Base-by-base conservation (phyloP, 2,888 invertebrate species). In the Cremastobaeus sp. region DNA sequence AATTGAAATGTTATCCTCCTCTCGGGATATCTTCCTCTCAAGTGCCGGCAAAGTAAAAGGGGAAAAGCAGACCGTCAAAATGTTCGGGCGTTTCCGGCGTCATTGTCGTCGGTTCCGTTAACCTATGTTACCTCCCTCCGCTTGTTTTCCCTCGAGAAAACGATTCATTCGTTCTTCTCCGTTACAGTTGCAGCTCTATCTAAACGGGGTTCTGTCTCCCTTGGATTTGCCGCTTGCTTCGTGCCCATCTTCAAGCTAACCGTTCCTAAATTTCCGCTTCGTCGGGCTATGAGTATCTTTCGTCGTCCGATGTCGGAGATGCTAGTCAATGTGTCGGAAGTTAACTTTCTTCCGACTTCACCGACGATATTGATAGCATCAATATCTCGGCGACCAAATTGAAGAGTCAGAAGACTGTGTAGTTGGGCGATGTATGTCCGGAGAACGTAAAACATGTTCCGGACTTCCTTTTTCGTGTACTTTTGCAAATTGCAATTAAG, bases 1-100 rank as follows among this genome's bases (percentile, higher is more conserved):
- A 25, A 25, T 25, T 8, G 25, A 25, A 25, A 25, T 8, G 5
- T 4, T 25, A 25, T 25, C 25, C 25, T 6, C 8, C 8, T 6
- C 25, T n/a, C n/a, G n/a, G n/a, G 66, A 65, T 59, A 52, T 39
- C 50, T 64, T 52, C 47, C 43, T 54, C 50, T 35, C 11, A 35
- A 69, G 41, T 37, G 25, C 57, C 57, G 41, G 34, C 37, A 34
- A 52, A 54, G 45, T 15, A 41, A 41, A 28, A 30, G n/a, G 41
- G 41, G 64, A 55, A 43, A 55, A 74, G 30, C 55, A 62, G 43
- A 55, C 54, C 41, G 60, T 57, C 59, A 69, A 69, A 74, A 69
- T 74, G 74, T 74, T 74, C 68, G 59, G 65, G 17, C 32, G 65
- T 74, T 69, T 64, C 54, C 69, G 45, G 64, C 57, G 64, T 74